Base-by-base conservation (phyloP, 2,797 vertebrate species). In the Acipenser transmontanus region DNA sequence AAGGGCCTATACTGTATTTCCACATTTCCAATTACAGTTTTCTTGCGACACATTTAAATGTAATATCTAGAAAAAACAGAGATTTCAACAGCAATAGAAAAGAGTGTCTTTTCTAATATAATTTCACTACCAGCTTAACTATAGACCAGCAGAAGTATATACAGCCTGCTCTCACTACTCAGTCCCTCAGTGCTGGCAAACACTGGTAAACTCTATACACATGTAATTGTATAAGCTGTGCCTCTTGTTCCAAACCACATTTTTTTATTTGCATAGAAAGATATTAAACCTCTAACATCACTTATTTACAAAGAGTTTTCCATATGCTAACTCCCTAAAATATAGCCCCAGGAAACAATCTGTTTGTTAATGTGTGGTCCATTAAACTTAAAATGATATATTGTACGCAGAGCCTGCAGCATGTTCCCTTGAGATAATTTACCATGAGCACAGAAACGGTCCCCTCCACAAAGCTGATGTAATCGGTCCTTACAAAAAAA, bases 401-500 rank as follows among this genome's bases (percentile, higher is more conserved):
- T 61, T 61, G 60, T 61, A 61, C 60, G 47, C 47, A 47, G 17
- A n/a, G 60, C 60, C 60, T 9, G 17, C 7, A 61, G 60, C 17
- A n/a, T 7, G 17, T 61, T 17, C 60, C 60, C 17, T 61, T 61
- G 60, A 61, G 17, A 61, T 61, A 47, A 17, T 61, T 8, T n/a
- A 47, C 47, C 8, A 13, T 8, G 60, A 61, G 17, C 60, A n/a
- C 60, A 61, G 9, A 57, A 57, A 57, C 2, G 12, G 54, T 57
- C 54, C 54, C 11, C 54, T 57, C 12, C 14, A 57, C 54, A 9
- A 34, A 47, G 60, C 34, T 61, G 60, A 61, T 61, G 60, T 47
- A 61, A 61, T 61, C 60, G 12, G 54, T 73, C 62, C 62, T 69
- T 71, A 34, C 34, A 34, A 34, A 34, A 34, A 34, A 34, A 34